Evolutionary conservation across 2,797 vertebrate genomes (phyloP), one percentile per base, ranked within the genome.

Genomic region (Crocodylus rhombifer): DNA sequence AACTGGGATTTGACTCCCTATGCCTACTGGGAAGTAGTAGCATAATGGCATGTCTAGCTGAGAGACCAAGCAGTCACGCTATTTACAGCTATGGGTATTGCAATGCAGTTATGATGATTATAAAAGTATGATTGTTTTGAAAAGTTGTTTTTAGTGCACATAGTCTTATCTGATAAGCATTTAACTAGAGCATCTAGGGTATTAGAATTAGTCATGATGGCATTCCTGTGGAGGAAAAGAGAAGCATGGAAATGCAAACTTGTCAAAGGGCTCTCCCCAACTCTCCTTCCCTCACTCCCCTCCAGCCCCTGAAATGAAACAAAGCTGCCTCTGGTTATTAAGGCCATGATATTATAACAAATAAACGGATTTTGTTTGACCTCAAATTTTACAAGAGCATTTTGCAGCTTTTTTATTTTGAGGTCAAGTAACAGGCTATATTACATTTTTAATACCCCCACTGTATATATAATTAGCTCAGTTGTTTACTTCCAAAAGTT

Each of bases 1-100:
- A 97, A 96, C 97, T 94, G 89, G 95, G 93, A 97, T 96, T 95
- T 96, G 94, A 90, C 92, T 96, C 82, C 74, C 92, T 91, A 65
- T 0, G 80, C 92, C 92, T 96, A 95, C 95, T 96, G 95, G 90
- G 97, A 96, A 96, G 95, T 89, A 95, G 80, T 79, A 86, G 90
- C 85, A 78, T 82, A 89, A 84, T 95, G 95, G 94, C 93, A 89
- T 86, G 36, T 95, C 87, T 94, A 87, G 84, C 93, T 85, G 95
- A 93, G 96, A 96, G 93, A 95, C 96, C 94, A 74, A 94, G 96
- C 95, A 94, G 77, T 96, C 95, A 96, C 60, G 94, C 71, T 2
- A 1, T 95, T 96, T 94, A 91, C 77, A 80, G 84, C 92, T 67
- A 80, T 67, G 89, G 90, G 93, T 87, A 90, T 79, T 84, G 71